Conservation (phyloP, 2,797 vertebrate species). For the Falco rusticolus region DNA sequence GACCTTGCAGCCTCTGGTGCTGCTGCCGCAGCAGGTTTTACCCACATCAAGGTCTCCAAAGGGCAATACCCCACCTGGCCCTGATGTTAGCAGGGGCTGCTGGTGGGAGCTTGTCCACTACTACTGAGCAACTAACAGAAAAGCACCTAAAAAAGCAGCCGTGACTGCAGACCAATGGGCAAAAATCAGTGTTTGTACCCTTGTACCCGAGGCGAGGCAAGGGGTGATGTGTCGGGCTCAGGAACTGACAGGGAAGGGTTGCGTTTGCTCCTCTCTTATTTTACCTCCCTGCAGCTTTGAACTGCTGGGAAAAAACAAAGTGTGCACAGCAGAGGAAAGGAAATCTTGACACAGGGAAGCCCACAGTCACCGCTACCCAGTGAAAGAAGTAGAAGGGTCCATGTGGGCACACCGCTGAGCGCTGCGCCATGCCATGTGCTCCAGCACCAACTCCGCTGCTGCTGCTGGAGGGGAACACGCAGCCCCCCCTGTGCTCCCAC, state of each 20-base stretch:
- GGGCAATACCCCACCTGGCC: no score
- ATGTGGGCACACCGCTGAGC: rapidly evolving
- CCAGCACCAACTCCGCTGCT: neutral
- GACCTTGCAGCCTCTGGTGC: neutral
- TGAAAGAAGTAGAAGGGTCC: neutral
- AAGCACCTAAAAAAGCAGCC: neutral
- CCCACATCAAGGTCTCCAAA: neutral
- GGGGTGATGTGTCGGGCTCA: rapidly evolving
- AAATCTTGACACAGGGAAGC: neutral
- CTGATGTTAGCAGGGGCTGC: neutral
- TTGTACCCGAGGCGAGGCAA: neutral
- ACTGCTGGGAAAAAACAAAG: neutral
- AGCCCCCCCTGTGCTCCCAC: neutral
- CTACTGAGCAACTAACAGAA: neutral
- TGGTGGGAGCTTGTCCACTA: neutral
- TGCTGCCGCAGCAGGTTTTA: neutral
- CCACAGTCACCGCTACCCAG: neutral
- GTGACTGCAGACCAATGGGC: rapidly evolving
- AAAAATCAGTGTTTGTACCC: neutral
- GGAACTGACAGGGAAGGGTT: neutral
- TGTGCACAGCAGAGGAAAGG: neutral
- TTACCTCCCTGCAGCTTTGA: neutral
- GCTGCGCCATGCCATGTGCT: rapidly evolving
- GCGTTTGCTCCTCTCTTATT: neutral
- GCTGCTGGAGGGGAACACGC: neutral